These are phyloP conservation scores for Euphysa ruthae DNA, from an alignment of 30 jellyfish, hydroid and myxozoan genomes.

Conservation along the genomic window DNA sequence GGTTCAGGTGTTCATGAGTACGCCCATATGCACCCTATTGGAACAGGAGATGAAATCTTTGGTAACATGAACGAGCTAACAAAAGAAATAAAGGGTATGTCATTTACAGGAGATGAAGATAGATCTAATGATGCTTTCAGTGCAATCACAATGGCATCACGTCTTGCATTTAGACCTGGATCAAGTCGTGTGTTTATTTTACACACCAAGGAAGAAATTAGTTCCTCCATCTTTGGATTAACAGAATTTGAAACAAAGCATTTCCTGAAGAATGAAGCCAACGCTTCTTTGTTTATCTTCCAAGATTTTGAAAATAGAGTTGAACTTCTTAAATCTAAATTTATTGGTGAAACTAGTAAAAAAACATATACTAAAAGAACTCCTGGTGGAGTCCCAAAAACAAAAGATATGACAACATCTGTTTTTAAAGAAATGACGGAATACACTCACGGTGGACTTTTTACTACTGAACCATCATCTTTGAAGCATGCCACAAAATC, in stretches of 20 bases:
- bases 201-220: slow-evolving; percentile 47
- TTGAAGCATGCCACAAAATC: slow-evolving; percentile 16
- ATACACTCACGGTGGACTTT: slow-evolving; percentile 52
- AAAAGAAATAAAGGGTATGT: slow-evolving; percentile 52
- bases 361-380: slow-evolving; percentile 55
- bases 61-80: slow-evolving; percentile 27
- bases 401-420: slow-evolving; percentile 31
- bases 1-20: slow-evolving; percentile 74
- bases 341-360: slow-evolving; percentile 62
- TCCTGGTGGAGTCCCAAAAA: slow-evolving; percentile 9
- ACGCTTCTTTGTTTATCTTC: slow-evolving; percentile 74
- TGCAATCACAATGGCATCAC: slow-evolving; percentile 68
- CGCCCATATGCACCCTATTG: slow-evolving; percentile 62
- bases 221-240: slow-evolving; percentile 60
- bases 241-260: slow-evolving; percentile 55
- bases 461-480: slow-evolving; percentile 19
- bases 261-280: slow-evolving; percentile 45
- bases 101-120: slow-evolving; percentile 53
- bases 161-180: slow-evolving; percentile 81
- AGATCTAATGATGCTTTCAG: slow-evolving; percentile 60
- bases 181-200: slow-evolving; percentile 68
- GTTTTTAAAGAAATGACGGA: slow-evolving; percentile 38
- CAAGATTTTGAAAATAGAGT: slow-evolving; percentile 53
- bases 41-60: slow-evolving; percentile 47
- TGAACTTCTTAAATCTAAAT: slow-evolving; percentile 35